phyloP scores from a whole-genome alignment of 2,797 vertebrate genomes.

The Echiichthys vipera region DNA sequence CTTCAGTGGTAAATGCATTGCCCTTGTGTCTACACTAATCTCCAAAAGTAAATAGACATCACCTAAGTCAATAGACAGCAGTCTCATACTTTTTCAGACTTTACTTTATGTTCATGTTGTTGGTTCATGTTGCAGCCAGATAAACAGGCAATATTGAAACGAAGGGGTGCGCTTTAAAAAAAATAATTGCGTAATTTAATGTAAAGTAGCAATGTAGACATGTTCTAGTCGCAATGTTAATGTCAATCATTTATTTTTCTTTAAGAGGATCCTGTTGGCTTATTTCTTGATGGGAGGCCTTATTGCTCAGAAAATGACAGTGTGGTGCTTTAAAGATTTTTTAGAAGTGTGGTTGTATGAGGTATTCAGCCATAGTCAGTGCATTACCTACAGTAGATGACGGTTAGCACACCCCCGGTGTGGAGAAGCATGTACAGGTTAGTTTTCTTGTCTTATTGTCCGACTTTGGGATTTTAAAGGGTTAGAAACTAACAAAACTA shows the following conservation, averaged over 20 bases:
- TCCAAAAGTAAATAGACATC: slow-evolving; percentile 48
- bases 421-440: too few species aligned
- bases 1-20: slow-evolving; percentile 22
- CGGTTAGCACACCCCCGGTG: too few species aligned
- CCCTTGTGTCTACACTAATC: slow-evolving; percentile 37
- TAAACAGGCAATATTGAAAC: slow-evolving; percentile 6
- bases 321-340: too few species aligned
- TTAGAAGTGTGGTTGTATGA: too few species aligned
- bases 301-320: not conserved
- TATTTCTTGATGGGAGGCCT: not conserved
- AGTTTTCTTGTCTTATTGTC: too few species aligned
- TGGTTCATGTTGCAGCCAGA: slow-evolving; percentile 13
- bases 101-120: not conserved
- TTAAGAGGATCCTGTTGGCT: not conserved
- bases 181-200: not conserved
- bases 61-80: slow-evolving; percentile 21
- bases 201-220: not conserved
- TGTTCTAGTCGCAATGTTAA: not conserved
- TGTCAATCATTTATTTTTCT: not conserved
- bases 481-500: too few species aligned
- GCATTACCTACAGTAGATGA: too few species aligned
- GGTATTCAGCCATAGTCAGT: too few species aligned
- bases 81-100: not conserved
- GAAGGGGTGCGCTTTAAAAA: not conserved
- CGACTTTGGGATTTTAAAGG: too few species aligned